These are phyloP conservation scores for Syngnathus scovelli DNA, from an alignment of 2,113 vertebrate species.

Conservation along the genomic window DNA sequence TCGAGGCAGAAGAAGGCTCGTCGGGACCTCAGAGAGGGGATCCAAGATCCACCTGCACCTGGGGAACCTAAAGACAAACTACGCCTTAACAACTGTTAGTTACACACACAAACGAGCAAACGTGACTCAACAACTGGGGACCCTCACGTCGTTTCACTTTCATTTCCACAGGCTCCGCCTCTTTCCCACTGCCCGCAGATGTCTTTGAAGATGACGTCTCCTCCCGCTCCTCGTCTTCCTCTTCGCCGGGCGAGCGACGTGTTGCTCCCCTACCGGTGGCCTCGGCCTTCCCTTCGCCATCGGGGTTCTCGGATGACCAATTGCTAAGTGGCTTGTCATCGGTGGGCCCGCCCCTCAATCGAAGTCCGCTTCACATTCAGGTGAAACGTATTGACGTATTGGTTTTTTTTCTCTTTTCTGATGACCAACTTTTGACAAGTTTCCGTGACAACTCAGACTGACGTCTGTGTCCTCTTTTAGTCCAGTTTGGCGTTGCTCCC, in stretches of 20 bases:
- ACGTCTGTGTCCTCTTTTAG: slow-evolving; percentile 46
- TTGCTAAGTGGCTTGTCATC: slow-evolving; percentile 68
- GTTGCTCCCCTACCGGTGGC: slow-evolving; percentile 56
- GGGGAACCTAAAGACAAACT: slow-evolving; percentile 62
- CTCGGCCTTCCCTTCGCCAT: slow-evolving; percentile 57
- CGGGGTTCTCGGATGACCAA: slow-evolving; percentile 63
- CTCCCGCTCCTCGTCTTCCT: slow-evolving; percentile 68
- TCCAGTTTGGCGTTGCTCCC: slow-evolving; percentile 68
- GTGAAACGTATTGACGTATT: slow-evolving; percentile 48
- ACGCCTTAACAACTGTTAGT: slow-evolving; percentile 51
- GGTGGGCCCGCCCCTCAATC: slow-evolving; percentile 44
- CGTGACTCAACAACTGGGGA: slow-evolving; percentile 5
- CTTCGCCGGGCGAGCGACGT: slow-evolving; percentile 65
- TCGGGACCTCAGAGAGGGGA: slow-evolving; percentile 69
- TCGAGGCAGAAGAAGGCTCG: slow-evolving; percentile 73
- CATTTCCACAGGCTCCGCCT: slow-evolving; percentile 53
- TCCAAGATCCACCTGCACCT: slow-evolving; percentile 62
- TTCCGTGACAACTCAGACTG: slow-evolving; percentile 8
- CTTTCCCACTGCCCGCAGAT: slow-evolving; percentile 63
- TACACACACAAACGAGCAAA: neutral
- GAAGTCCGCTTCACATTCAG: slow-evolving; percentile 62
- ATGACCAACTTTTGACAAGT: neutral
- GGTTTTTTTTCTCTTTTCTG: too few relatives aligned
- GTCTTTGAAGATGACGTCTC: slow-evolving; percentile 79
- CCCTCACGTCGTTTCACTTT: slow-evolving; percentile 33